Percentiles rank a stretch among this genome's conserved stretches.
Conservation (phyloP, 2,113 vertebrate genomes). For the Thermophis baileyi region DNA sequence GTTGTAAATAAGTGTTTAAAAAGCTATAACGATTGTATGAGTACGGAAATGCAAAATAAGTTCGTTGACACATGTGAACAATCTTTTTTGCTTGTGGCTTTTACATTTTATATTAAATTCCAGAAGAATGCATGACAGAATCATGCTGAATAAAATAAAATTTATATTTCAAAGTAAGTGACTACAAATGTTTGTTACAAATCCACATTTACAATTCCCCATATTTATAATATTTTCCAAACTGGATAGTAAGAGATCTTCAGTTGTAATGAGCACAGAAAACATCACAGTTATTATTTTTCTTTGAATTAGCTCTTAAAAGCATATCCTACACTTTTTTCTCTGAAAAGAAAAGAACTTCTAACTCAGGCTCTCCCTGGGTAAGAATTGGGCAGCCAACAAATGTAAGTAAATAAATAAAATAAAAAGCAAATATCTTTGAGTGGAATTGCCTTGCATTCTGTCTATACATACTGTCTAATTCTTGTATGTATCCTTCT, state of each 20-base stretch:
- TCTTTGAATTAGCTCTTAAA: slow-evolving; percentile 37
- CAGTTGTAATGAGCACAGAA: slow-evolving; percentile 1
- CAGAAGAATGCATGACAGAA: slow-evolving; percentile 11
- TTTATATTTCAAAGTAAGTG: background rate
- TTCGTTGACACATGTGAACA: background rate
- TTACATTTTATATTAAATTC: slow-evolving; percentile 16
- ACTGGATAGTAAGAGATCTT: slow-evolving; percentile 33
- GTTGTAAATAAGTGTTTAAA: slow-evolving; percentile 27
- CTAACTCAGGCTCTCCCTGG: background rate
- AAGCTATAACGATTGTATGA: background rate
- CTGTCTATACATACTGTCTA: background rate
- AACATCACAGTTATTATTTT: slow-evolving; percentile 31
- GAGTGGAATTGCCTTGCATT: slow-evolving; percentile 25
- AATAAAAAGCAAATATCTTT: background rate
- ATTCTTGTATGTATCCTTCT: background rate
- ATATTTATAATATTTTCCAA: slow-evolving; percentile 21
- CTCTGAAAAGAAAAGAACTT: slow-evolving; percentile 5
- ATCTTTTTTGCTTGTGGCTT: background rate
- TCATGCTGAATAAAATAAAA: slow-evolving; percentile 23
- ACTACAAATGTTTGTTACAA: slow-evolving; percentile 24
- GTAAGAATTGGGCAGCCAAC: background rate
- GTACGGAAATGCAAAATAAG: slow-evolving; percentile 17
- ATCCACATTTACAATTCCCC: slow-evolving; percentile 38
- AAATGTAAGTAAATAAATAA: background rate
- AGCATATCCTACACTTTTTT: slow-evolving; percentile 20